Base-by-base conservation (phyloP, 2,888 invertebrate species). In the Tetranychus truncatus region DNA sequence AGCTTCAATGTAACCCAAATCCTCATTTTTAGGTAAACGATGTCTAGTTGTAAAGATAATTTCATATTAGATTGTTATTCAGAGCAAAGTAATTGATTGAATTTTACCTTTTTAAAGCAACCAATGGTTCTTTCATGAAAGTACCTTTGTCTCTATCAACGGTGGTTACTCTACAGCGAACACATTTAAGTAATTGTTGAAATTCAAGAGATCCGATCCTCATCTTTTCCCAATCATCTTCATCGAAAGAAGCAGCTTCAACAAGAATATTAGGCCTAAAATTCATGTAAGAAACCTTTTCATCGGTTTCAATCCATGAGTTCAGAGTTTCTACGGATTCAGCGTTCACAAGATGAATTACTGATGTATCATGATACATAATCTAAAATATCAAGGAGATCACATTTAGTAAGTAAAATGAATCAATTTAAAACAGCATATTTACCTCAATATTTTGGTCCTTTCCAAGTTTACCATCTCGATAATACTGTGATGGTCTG, bases 181-280 rank as follows among this genome's bases (percentile, higher is more conserved):
- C 11, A 69, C 69, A 69, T 69, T 69, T 69, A 69, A 20, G 20
- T 24, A 69, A 24, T 24, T 11, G 34, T 5, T 69, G 69, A 5
- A n/a, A 69, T 69, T 69, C 69, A 20, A 21, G 20, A 2, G 20
- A 20, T 21, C 69, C 69, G 5, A 69, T 69, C 9, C 20, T 69
- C n/a, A 69, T 69, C 11, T 24, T 24, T 24, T 69, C 69, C 69
- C 69, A 69, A 24, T 24, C 11, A 21, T 69, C 69, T 8, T 69
- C 69, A 20, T 20, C 20, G 69, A 69, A 69, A 24, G 69, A 11
- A n/a, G n/a, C 21, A n/a, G 69, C n/a, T 69, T 69, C 69, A 21
- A 69, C 34, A 7, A 69, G 20, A 69, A 69, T 21, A 8, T 20
- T 69, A 6, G 69, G 69, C 20, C 69, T 69, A 11, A 69, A 69